A percentile compares a stretch with the other conserved stretches of the same genome.
These are phyloP conservation scores for Halictus rubicundus DNA, from an alignment of 1,140 invertebrate genomes.

Conservation along the genomic window DNA sequence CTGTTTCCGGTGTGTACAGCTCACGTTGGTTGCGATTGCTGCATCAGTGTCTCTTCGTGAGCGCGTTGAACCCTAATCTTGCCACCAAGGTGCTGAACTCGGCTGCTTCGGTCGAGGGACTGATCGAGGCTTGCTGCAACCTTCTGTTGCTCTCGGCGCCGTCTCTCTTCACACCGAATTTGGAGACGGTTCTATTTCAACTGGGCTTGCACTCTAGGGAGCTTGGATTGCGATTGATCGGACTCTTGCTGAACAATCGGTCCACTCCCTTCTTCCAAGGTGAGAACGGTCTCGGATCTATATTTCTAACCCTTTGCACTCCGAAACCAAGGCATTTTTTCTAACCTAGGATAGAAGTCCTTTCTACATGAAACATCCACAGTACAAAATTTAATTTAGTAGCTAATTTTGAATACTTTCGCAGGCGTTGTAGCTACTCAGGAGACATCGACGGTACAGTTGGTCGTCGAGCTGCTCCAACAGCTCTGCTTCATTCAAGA, in stretches of 20 bases:
- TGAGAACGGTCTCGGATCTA: no score
- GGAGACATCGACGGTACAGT: constrained; percentile 82
- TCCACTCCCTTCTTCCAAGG: constrained; percentile 73
- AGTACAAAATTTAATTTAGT: no score
- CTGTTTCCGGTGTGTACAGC: constrained; percentile 71
- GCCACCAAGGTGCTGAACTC: constrained; percentile 81
- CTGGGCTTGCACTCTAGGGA: constrained; percentile 83
- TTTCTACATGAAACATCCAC: no score
- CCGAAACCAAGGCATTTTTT: no score
- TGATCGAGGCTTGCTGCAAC: constrained; percentile 88
- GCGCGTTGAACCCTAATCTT: constrained; percentile 77
- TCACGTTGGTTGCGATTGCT: constrained; percentile 86
- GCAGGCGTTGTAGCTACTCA: constrained; percentile 70
- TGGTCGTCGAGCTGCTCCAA: constrained; percentile 90
- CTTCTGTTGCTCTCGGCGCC: constrained; percentile 86
- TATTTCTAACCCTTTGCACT: no score
- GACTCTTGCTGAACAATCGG: constrained; percentile 82
- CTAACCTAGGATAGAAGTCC: no score
- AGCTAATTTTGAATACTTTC: constrained; percentile 19
- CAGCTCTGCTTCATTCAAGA: constrained; percentile 86
- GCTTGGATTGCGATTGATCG: constrained; percentile 82
- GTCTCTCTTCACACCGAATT: constrained; percentile 83
- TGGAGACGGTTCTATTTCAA: constrained; percentile 84
- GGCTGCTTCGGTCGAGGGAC: constrained; percentile 84
- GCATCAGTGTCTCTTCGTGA: constrained; percentile 84